Evolutionary conservation across 2,113 vertebrate species (phyloP).

Genomic region (Mola mola): DNA sequence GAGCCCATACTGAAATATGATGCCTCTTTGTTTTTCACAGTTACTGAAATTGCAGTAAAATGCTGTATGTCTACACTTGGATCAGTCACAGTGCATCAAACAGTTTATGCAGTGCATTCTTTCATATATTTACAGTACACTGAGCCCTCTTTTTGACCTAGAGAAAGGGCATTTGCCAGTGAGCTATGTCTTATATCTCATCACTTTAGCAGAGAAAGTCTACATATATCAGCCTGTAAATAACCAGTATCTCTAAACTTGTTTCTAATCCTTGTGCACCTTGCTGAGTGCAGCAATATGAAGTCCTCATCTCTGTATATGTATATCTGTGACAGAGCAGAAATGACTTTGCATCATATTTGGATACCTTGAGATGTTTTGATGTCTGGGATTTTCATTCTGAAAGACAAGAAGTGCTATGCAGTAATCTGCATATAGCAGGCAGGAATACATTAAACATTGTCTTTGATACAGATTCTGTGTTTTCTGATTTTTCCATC

Average conservation of each 20-base stretch:
- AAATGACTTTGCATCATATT: slow-evolving; percentile 52
- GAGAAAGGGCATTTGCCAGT: slow-evolving; percentile 28
- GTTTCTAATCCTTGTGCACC: slow-evolving; percentile 9
- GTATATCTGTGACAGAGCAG: slow-evolving; percentile 35
- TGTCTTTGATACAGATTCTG: slow-evolving; percentile 34
- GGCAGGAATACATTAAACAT: slow-evolving; percentile 40
- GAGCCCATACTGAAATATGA: slow-evolving; percentile 34
- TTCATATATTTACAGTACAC: not conserved
- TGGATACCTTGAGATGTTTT: slow-evolving; percentile 91
- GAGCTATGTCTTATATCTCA: slow-evolving; percentile 10
- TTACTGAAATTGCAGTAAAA: not conserved
- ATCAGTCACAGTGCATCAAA: too few relatives aligned
- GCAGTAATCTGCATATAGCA: slow-evolving; percentile 77
- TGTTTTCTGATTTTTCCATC: not conserved
- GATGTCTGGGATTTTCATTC: slow-evolving; percentile 96
- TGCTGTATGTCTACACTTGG: slow-evolving; percentile 2
- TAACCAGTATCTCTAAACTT: slow-evolving; percentile 14
- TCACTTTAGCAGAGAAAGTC: slow-evolving; percentile 23
- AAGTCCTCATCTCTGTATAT: slow-evolving; percentile 12
- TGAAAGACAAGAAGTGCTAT: slow-evolving; percentile 92
- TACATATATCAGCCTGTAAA: not conserved
- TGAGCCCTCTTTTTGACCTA: not conserved
- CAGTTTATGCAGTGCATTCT: too few relatives aligned
- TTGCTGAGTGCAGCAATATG: slow-evolving; percentile 19
- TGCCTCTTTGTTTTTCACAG: slow-evolving; percentile 1